phyloP scores from a whole-genome alignment of 2,113 vertebrate species.

The Chrysochloris asiatica region DNA sequence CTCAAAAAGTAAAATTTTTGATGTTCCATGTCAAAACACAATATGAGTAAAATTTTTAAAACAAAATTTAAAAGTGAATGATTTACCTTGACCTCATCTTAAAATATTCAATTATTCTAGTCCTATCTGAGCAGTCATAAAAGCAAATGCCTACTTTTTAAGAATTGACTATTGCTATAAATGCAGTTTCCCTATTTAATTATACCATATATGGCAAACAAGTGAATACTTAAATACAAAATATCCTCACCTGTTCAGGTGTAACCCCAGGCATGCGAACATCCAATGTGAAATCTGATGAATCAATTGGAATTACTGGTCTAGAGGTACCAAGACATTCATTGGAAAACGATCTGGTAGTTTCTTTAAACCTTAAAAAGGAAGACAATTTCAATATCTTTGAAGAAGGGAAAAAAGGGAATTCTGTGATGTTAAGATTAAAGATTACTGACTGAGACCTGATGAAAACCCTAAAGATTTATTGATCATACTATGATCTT shows the following conservation, averaged over 20 bases:
- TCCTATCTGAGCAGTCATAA: neutral
- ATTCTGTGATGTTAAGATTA: conserved; percentile 27
- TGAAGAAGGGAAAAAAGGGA: neutral
- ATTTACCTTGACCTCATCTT: neutral
- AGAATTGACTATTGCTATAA: neutral
- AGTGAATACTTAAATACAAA: conserved; percentile 33
- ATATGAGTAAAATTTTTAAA: conserved; percentile 18
- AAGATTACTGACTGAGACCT: neutral
- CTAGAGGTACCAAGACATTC: conserved; percentile 87
- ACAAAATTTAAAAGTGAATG: neutral
- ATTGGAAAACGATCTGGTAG: conserved; percentile 82
- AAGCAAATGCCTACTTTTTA: neutral
- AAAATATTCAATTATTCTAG: conserved; percentile 28
- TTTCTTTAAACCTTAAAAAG: conserved; percentile 89
- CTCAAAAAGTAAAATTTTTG: neutral
- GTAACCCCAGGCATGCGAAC: conserved; percentile 94
- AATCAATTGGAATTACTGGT: conserved; percentile 84
- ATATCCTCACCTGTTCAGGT: conserved; percentile 88
- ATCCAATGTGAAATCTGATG: conserved; percentile 92
- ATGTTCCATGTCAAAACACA: conserved; percentile 50
- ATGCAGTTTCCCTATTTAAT: conserved; percentile 1
- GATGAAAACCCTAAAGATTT: neutral
- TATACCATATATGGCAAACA: neutral
- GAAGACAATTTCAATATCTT: neutral
- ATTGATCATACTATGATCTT: neutral